phyloP scores from a whole-genome alignment of 2,888 invertebrate species.

The Pachydiplax longipennis region DNA sequence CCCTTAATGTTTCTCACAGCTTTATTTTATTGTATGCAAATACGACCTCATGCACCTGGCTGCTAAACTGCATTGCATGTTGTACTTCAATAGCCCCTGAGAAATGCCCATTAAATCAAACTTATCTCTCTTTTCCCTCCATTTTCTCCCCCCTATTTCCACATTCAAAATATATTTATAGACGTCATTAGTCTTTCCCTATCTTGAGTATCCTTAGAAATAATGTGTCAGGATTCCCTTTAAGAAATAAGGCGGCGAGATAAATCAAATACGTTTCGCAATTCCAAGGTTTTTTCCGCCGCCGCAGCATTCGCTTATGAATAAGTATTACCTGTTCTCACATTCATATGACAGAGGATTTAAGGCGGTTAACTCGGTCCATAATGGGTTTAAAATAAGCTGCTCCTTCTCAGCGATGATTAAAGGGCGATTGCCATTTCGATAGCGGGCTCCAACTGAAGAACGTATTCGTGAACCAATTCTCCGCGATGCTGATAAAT shows the following conservation, averaged over 20 bases:
- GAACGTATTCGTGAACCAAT: not conserved
- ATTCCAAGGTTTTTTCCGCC: not conserved
- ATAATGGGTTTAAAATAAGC: not conserved
- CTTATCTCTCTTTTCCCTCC: not conserved
- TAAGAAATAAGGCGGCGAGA: not conserved
- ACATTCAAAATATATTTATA: slow-evolving; percentile 28
- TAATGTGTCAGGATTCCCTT: not conserved
- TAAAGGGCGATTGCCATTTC: not conserved
- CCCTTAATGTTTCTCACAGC: no score
- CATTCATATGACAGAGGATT: not conserved
- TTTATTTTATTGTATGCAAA: slow-evolving; percentile 36
- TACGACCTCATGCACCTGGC: not conserved
- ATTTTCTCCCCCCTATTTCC: not conserved
- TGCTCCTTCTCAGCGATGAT: not conserved
- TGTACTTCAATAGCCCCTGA: not conserved
- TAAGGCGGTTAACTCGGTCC: not conserved
- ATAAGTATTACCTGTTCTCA: not conserved
- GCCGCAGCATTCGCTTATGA: not conserved
- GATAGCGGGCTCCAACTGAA: not conserved
- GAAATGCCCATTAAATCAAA: slow-evolving; percentile 6
- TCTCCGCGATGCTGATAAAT: not conserved
- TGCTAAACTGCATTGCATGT: slow-evolving; percentile 16
- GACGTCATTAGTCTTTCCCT: not conserved
- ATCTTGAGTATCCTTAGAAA: not conserved
- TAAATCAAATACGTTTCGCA: not conserved